phyloP scores from a whole-genome alignment of 2,113 vertebrate genomes.

The Mirza zaza region DNA sequence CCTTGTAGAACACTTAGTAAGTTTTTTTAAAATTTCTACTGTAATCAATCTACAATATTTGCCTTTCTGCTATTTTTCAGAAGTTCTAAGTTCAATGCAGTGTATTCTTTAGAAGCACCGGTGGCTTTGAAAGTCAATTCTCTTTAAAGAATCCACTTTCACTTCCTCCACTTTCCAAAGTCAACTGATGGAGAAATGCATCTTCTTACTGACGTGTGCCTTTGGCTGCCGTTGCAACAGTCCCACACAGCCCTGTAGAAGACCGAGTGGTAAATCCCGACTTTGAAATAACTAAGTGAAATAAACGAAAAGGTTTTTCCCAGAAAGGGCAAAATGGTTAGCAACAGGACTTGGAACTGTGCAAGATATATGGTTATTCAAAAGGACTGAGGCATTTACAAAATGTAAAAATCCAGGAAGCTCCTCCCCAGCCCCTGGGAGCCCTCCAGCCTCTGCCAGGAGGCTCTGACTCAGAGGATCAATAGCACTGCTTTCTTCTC shows the following conservation, averaged over 20 bases:
- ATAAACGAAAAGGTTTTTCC: background rate
- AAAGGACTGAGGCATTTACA: background rate
- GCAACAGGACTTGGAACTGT: background rate
- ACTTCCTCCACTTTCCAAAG: background rate
- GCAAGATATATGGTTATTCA: background rate
- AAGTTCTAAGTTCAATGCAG: background rate
- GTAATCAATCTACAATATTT: background rate
- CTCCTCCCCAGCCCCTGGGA: background rate
- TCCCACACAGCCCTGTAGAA: background rate
- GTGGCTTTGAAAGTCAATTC: background rate
- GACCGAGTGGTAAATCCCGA: background rate
- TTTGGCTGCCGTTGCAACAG: background rate
- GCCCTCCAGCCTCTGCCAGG: background rate
- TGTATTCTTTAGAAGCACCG: background rate
- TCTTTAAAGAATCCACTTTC: background rate
- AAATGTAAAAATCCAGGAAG: background rate
- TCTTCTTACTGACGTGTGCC: rapidly evolving
- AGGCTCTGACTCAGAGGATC: background rate
- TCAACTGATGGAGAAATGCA: rapidly evolving
- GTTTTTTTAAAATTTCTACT: no score
- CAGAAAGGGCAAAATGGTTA: background rate
- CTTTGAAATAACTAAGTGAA: background rate
- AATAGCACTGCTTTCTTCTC: background rate
- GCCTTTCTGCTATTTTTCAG: background rate
- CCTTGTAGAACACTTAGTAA: background rate